Evolutionary conservation across 1,140 invertebrate species (phyloP), one percentile per base, ranked within the genome.

Genomic region (Venturia canescens): DNA sequence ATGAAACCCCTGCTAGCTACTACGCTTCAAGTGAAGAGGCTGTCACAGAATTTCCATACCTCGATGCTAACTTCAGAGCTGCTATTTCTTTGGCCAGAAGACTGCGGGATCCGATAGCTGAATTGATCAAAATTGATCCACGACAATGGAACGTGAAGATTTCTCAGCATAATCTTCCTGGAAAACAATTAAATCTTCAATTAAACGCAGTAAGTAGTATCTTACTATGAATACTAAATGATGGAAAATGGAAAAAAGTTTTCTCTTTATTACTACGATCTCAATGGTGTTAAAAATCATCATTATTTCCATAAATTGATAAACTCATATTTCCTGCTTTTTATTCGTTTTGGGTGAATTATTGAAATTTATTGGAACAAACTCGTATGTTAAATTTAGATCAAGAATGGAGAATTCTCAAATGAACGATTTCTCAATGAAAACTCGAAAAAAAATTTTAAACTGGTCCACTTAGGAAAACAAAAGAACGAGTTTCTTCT

Each of bases 81-180:
- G 85, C 89, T 91, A 94, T 98, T 78, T 98, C 97, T 2, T 95
- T 99, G 83, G 97, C 97, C 0, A 93, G 97, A 86, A 92, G 97
- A 86, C 91, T 98, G 0, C 95, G 97, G 88, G 97, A 99, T 92
- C 98, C 98, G 5, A 88, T 99, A 48, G 95, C 96, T 53, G 98
- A 98, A 91, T 93, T 97, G 79, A 97, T 98, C 0, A 98, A 98
- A 92, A 95, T 98, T 38, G 97, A 98, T 81, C 97, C 97, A 0
- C 96, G 97, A 87, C 96, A 98, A 88, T 92, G 98, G 80, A 97
- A 97, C 18, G 95, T 97, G 5, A 97, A 97, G 48, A 96, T 98
- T 94, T 98, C 98, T 88, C 96, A 99, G 90, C 97, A 98, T 88
- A 97, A 98, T 89, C 92, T 98, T 16, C 93, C 96, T 1, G 95